Percentiles rank a stretch among this genome's conserved stretches.
Evolutionary conservation across 1,140 invertebrate genomes (phyloP).

Genomic region (Colletes gigas): DNA sequence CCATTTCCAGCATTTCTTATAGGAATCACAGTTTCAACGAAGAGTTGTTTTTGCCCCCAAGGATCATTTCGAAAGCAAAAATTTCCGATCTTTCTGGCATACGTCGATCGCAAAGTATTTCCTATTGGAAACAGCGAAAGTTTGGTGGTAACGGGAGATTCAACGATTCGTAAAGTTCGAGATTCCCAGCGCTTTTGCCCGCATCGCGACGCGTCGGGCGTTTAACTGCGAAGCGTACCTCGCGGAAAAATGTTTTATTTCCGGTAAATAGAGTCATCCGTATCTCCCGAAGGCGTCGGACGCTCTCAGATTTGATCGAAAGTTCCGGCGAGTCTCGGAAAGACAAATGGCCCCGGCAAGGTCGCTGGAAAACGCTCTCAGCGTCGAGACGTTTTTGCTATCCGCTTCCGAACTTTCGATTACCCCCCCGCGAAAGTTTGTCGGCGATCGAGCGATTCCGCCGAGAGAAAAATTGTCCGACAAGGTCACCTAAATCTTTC

Average conservation of each 20-base stretch:
- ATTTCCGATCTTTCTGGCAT: too few relatives aligned
- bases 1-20: too few relatives aligned
- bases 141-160: too few relatives aligned
- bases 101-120: too few relatives aligned
- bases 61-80: too few relatives aligned
- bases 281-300: not conserved
- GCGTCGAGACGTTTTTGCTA: conserved; percentile 2
- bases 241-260: conserved; percentile 1
- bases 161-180: too few relatives aligned
- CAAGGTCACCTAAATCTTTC: not conserved
- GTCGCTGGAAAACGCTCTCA: conserved; percentile 20
- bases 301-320: conserved; percentile 28
- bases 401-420: conserved; percentile 26
- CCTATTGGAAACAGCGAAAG: too few relatives aligned
- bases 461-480: not conserved
- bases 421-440: conserved; percentile 23
- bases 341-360: conserved; percentile 33
- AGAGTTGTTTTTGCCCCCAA: too few relatives aligned
- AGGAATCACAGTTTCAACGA: too few relatives aligned
- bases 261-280: not conserved
- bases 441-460: not conserved
- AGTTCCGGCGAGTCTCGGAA: conserved; percentile 1
- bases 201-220: too few relatives aligned
- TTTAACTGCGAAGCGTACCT: too few relatives aligned
- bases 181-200: too few relatives aligned